Evolutionary conservation across 2,113 vertebrate species (phyloP).

Genomic region (Lipotes vexillifer): DNA sequence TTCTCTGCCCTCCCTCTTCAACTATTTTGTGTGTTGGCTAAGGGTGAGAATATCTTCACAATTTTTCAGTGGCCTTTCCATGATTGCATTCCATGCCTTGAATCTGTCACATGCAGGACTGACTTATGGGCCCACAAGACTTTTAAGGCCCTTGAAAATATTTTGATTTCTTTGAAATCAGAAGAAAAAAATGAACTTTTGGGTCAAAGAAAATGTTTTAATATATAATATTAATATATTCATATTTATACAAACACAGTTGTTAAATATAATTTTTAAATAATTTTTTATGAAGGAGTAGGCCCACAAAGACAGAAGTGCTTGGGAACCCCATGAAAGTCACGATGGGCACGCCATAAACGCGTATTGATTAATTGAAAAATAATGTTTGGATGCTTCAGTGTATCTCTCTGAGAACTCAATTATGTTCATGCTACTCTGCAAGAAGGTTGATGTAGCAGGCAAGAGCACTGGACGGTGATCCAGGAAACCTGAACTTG

Average conservation of each 20-base stretch:
- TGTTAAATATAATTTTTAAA: constrained; percentile 14
- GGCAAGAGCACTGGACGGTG: not conserved
- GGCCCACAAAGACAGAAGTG: not conserved
- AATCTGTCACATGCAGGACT: not conserved
- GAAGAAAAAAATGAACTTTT: not conserved
- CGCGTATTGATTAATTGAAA: not conserved
- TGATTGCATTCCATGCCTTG: not conserved
- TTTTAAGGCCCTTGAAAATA: not conserved
- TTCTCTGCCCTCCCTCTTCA: not conserved
- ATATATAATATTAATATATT: not conserved
- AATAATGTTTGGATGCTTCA: not conserved
- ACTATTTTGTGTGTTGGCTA: not conserved
- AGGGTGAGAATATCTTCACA: not conserved
- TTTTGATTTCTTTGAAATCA: constrained; percentile 10
- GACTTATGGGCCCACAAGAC: not conserved
- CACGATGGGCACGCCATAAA: not conserved
- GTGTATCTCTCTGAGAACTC: not conserved
- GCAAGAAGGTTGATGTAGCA: not conserved
- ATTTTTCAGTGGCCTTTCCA: not conserved
- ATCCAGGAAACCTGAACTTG: not conserved
- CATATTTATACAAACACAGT: not conserved
- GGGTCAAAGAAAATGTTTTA: not conserved
- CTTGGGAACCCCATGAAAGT: not conserved
- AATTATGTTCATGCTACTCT: not conserved
- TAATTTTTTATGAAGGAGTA: not conserved